Evolutionary conservation across 2,113 vertebrate species (phyloP).

Genomic region (Meles meles): DNA sequence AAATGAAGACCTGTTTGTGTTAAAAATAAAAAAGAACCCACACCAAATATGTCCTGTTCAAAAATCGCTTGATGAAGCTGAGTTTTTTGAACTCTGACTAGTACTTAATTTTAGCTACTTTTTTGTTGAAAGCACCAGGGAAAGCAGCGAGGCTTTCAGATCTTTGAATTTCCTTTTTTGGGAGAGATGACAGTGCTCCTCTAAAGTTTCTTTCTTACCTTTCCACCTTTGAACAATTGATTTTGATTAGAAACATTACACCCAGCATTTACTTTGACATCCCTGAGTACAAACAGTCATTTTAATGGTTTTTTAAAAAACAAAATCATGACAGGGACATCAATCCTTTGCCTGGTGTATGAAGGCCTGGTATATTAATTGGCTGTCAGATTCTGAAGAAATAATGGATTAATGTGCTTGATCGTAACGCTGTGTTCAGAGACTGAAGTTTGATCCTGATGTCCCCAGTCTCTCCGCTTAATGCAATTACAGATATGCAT

Average conservation of each 20-base stretch:
- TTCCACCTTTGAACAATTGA: slow-evolving; percentile 70
- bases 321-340: slow-evolving; percentile 74
- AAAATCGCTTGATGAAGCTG: slow-evolving; percentile 37
- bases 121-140: slow-evolving; percentile 40
- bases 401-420: slow-evolving; percentile 92
- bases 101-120: slow-evolving; percentile 61
- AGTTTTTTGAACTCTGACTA: slow-evolving; percentile 58
- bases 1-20: slow-evolving; percentile 38
- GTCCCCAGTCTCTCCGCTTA: slow-evolving; percentile 86
- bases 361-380: slow-evolving; percentile 92
- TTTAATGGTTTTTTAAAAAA: slow-evolving; percentile 64
- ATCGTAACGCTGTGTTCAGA: slow-evolving; percentile 84
- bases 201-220: slow-evolving; percentile 70
- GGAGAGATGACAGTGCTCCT: slow-evolving; percentile 20
- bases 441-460: slow-evolving; percentile 85
- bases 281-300: slow-evolving; percentile 75
- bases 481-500: slow-evolving; percentile 94
- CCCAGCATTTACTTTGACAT: slow-evolving; percentile 71
- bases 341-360: slow-evolving; percentile 80
- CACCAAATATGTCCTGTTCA: not conserved
- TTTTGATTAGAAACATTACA: slow-evolving; percentile 75
- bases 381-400: slow-evolving; percentile 94
- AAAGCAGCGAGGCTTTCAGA: slow-evolving; percentile 8
- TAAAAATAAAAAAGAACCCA: slow-evolving; percentile 25
- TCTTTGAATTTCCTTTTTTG: slow-evolving; percentile 13